These are phyloP conservation scores for Phycodurus eques DNA, from an alignment of 2,113 vertebrate genomes.

Conservation along the genomic window DNA sequence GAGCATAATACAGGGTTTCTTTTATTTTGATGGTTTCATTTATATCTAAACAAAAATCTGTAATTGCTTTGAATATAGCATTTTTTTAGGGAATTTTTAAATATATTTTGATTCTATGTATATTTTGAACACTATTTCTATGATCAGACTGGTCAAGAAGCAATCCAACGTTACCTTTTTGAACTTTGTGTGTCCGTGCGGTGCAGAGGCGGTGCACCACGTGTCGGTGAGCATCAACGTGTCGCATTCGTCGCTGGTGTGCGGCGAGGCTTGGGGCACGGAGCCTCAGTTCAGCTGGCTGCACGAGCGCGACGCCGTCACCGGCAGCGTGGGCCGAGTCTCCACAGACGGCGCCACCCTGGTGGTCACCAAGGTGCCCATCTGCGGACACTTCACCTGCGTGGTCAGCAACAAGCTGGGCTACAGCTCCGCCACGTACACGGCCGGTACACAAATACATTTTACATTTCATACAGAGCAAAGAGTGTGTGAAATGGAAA, in stretches of 20 bases:
- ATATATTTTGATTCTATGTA: too few species aligned
- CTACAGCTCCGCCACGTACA: constrained; percentile 68
- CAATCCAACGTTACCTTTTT: not conserved
- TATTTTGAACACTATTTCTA: too few species aligned
- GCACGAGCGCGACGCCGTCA: constrained; percentile 56
- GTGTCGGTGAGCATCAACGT: constrained; percentile 74
- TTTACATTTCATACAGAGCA: not conserved
- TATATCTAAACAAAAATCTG: too few species aligned
- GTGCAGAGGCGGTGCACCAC: constrained; percentile 70
- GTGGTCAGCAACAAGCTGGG: constrained; percentile 71
- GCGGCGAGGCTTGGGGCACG: constrained; percentile 74
- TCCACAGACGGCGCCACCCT: constrained; percentile 62
- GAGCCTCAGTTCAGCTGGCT: constrained; percentile 73
- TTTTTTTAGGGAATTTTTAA: too few species aligned
- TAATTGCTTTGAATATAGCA: too few species aligned
- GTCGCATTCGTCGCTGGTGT: constrained; percentile 66
- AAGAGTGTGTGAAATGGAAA: too few species aligned
- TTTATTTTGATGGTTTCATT: too few species aligned
- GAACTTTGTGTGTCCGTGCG: not conserved
- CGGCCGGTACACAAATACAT: constrained; percentile 49
- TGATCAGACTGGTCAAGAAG: too few species aligned
- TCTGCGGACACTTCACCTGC: constrained; percentile 77
- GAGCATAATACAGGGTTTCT: too few species aligned
- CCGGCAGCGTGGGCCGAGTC: constrained; percentile 48
- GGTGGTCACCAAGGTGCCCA: constrained; percentile 41